A percentile compares a stretch with the other conserved stretches of the same genome.
Conservation (phyloP, 1,140 invertebrate species). For the Leptinotarsa texana region DNA sequence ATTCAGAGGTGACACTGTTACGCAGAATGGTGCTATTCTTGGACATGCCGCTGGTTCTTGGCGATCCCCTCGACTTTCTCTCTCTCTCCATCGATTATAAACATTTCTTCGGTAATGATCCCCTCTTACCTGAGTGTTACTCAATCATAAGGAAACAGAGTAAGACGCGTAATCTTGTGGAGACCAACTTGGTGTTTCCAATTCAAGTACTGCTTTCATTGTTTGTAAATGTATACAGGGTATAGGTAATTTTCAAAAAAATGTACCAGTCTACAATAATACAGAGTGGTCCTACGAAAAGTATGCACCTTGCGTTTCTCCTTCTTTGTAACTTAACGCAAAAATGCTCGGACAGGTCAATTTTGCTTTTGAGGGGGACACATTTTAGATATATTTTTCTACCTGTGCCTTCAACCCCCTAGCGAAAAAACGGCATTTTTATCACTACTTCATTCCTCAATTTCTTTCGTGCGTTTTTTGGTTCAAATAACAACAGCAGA, state of each 20-base stretch:
- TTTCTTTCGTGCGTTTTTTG: no score
- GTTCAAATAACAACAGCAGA: no score
- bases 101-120: slow-evolving; percentile 42
- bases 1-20: background rate
- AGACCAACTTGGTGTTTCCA: background rate
- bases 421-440: no score
- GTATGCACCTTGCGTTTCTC: no score
- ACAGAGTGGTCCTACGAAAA: no score
- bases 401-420: no score
- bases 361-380: no score
- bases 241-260: background rate
- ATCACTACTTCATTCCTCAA: no score
- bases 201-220: slow-evolving; percentile 8
- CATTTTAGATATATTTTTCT: no score
- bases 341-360: no score
- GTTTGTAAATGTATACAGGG: background rate
- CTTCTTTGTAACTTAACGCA: no score
- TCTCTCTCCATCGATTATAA: slow-evolving; percentile 33
- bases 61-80: slow-evolving; percentile 33
- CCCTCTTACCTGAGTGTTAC: slow-evolving; percentile 24
- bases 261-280: no score
- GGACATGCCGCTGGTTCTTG: background rate
- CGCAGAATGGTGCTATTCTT: background rate
- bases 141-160: slow-evolving; percentile 22
- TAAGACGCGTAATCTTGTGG: slow-evolving; percentile 4